Percentiles rank a stretch among this genome's conserved stretches.
Evolutionary conservation across 2,888 invertebrate genomes (phyloP).

Genomic region (Sarcophaga subvicina): DNA sequence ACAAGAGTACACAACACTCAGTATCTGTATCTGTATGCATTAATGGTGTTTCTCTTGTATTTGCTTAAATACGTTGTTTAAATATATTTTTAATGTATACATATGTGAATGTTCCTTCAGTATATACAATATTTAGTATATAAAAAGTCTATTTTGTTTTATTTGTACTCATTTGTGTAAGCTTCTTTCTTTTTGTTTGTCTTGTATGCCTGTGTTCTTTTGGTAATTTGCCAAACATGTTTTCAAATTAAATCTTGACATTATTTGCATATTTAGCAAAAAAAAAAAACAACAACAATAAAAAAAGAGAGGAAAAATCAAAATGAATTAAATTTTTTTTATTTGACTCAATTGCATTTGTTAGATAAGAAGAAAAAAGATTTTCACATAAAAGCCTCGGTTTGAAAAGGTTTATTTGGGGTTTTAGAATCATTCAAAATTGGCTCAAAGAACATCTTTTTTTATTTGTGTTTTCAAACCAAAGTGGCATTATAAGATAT

Average conservation of each 20-base stretch:
- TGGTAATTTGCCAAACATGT: slow-evolving; percentile 53
- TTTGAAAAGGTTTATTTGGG: slow-evolving; percentile 5
- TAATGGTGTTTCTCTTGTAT: background rate
- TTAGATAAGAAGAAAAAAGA: background rate
- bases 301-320: background rate
- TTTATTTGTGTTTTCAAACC: background rate
- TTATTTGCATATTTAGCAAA: slow-evolving; percentile 62
- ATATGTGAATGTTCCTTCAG: background rate
- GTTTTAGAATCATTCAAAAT: background rate
- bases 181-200: background rate
- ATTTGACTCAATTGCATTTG: slow-evolving; percentile 30
- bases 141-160: background rate
- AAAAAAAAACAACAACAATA: background rate
- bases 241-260: slow-evolving; percentile 49
- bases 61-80: background rate
- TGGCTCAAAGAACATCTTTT: background rate
- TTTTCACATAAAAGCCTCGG: background rate
- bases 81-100: background rate
- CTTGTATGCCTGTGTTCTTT: background rate
- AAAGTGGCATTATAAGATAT: background rate
- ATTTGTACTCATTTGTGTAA: slow-evolving; percentile 17
- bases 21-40: background rate
- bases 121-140: background rate
- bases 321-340: slow-evolving; percentile 33
- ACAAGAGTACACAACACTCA: background rate